phyloP scores from a whole-genome alignment of 2,888 invertebrate species.

The Platerodrilus igneus region DNA sequence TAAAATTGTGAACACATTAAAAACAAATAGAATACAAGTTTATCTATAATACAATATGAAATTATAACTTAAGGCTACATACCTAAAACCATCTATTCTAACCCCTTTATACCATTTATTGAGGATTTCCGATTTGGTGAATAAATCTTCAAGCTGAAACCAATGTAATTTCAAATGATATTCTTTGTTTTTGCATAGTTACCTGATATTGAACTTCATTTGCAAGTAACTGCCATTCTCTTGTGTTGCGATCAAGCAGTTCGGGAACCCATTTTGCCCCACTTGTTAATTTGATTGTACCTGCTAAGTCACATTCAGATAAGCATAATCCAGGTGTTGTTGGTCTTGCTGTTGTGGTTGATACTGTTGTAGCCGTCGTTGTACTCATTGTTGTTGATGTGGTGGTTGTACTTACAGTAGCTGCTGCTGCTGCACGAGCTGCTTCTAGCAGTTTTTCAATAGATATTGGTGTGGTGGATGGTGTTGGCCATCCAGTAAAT shows the following conservation, averaged over 20 bases:
- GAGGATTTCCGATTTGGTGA: conserved; percentile 67
- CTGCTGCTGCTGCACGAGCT: conserved; percentile 58
- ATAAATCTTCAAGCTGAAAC: conserved; percentile 77
- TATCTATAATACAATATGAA: no score
- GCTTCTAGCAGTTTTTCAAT: conserved; percentile 74
- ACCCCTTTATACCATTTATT: conserved; percentile 81
- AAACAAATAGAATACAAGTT: no score
- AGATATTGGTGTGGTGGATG: conserved; percentile 81
- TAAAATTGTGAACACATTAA: no score
- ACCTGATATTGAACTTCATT: conserved; percentile 78
- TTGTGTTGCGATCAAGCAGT: conserved; percentile 77
- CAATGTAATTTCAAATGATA: no score
- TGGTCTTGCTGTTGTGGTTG: conserved; percentile 64
- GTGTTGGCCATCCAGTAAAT: conserved; percentile 88
- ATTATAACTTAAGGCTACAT: no score
- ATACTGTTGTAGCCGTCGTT: conserved; percentile 65
- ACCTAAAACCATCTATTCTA: conserved; percentile 79
- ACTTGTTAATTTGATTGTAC: conserved; percentile 77
- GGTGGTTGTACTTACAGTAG: conserved; percentile 47
- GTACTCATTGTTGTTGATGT: conserved; percentile 57
- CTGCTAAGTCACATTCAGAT: conserved; percentile 78
- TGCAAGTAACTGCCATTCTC: conserved; percentile 80
- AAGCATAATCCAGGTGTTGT: conserved; percentile 76
- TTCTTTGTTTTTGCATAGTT: conserved; percentile 26
- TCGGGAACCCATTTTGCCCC: conserved; percentile 83